These are phyloP conservation scores for Papilio dardanus DNA, from an alignment of 1,140 invertebrate genomes.

Conservation along the genomic window DNA sequence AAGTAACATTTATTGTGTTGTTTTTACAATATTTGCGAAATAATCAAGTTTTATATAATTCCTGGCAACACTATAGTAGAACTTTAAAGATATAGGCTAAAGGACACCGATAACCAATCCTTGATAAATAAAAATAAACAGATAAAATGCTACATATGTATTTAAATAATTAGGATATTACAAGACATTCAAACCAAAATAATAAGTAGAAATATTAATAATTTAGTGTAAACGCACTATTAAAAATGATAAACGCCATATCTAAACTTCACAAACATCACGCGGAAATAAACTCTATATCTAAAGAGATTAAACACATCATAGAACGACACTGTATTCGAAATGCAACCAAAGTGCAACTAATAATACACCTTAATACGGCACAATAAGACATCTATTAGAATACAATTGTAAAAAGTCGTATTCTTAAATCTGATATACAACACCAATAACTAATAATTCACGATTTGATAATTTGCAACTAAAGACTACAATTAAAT, in stretches of 20 bases:
- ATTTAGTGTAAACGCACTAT: not conserved
- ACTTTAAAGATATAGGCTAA: not conserved
- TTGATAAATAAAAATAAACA: too few relatives aligned
- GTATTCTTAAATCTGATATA: not conserved
- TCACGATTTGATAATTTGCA: not conserved
- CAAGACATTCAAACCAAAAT: not conserved
- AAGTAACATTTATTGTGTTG: not conserved
- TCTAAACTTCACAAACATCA: conserved; percentile 90
- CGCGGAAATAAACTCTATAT: not conserved
- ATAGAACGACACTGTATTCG: not conserved
- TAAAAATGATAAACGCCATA: conserved; percentile 87
- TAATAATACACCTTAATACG: not conserved
- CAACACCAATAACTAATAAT: not conserved
- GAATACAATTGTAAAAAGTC: conserved; percentile 3
- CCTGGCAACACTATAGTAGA: not conserved
- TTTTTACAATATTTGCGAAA: not conserved
- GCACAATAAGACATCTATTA: not conserved
- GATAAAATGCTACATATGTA: too few relatives aligned
- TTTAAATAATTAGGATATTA: not conserved
- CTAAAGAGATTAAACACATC: not conserved
- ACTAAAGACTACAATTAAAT: not conserved
- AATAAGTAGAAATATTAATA: not conserved
- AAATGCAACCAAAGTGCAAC: conserved; percentile 3
- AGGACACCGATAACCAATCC: too few relatives aligned
- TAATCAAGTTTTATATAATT: not conserved